Conservation (phyloP, 2,888 invertebrate species). For the Megastigmus dorsalis region DNA sequence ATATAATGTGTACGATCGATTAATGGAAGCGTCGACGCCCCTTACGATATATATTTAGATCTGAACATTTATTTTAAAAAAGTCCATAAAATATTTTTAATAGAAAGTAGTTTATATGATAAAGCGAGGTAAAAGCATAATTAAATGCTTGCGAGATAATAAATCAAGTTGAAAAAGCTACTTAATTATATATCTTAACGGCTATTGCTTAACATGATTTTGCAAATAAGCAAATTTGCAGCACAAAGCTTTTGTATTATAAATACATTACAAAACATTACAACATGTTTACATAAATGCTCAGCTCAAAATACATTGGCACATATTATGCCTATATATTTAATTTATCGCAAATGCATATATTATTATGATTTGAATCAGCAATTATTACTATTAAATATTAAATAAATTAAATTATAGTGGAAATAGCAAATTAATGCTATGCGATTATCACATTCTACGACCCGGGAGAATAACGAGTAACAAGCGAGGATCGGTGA, state of each 20-base stretch:
- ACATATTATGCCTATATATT: constrained; percentile 19
- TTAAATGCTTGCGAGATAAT: background rate
- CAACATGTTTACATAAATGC: constrained; percentile 8
- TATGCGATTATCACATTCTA: constrained; percentile 47
- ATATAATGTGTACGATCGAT: constrained; percentile 31
- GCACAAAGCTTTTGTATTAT: background rate
- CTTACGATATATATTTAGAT: constrained; percentile 26
- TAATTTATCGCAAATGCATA: constrained; percentile 19
- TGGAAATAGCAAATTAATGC: constrained; percentile 37
- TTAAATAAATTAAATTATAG: constrained; percentile 35
- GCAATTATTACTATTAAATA: constrained; percentile 24
- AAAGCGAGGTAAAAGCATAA: background rate
- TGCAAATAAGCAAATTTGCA: constrained; percentile 1
- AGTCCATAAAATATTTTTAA: constrained; percentile 3
- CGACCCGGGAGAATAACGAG: constrained; percentile 45
- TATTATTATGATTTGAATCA: constrained; percentile 30
- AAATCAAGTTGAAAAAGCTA: background rate
- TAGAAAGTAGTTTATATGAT: background rate
- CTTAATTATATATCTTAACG: too few species aligned
- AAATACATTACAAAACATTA: background rate
- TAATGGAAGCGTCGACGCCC: constrained; percentile 33
- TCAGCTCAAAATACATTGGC: constrained; percentile 37
- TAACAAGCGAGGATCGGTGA: constrained; percentile 49
- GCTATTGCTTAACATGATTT: too few species aligned
- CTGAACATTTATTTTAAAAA: constrained; percentile 27